Conservation (phyloP, 30 jellyfish, hydroid and myxozoan genomes). For the Turritopsis dohrnii region DNA sequence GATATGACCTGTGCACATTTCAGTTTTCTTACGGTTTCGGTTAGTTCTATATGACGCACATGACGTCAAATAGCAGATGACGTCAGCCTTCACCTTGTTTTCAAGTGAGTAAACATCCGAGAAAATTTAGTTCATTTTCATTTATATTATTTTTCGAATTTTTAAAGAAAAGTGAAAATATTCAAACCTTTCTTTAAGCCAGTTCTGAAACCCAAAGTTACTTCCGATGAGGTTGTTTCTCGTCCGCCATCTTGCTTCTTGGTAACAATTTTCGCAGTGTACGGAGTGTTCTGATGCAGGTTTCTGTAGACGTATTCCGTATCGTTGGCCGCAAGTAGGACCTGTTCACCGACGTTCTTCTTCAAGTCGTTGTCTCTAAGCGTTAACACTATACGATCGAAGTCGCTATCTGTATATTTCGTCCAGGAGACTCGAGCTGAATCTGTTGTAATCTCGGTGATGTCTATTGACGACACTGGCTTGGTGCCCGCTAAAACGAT, state of each 20-base stretch:
- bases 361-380: background rate
- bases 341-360: background rate
- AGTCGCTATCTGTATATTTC: background rate
- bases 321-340: background rate
- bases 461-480: constrained; percentile 8
- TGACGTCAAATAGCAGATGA: too few relatives aligned
- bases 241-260: background rate
- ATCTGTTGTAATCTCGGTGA: constrained; percentile 5
- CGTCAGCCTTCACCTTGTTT: too few relatives aligned
- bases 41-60: too few relatives aligned
- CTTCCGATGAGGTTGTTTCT: background rate
- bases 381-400: background rate
- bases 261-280: background rate
- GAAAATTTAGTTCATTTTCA: background rate
- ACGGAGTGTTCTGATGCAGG: background rate
- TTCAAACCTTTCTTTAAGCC: constrained; percentile 6
- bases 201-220: background rate
- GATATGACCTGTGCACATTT: too few relatives aligned
- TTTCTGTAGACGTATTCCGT: background rate
- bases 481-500: constrained; percentile 2
- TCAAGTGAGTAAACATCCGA: too few relatives aligned
- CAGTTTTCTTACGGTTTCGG: too few relatives aligned
- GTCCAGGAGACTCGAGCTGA: constrained; percentile 23
- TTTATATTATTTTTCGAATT: background rate
- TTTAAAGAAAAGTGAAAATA: background rate